A percentile compares a stretch with the other conserved stretches of the same genome.
phyloP scores from a whole-genome alignment of 2,797 vertebrate genomes.

The Squalus acanthias region DNA sequence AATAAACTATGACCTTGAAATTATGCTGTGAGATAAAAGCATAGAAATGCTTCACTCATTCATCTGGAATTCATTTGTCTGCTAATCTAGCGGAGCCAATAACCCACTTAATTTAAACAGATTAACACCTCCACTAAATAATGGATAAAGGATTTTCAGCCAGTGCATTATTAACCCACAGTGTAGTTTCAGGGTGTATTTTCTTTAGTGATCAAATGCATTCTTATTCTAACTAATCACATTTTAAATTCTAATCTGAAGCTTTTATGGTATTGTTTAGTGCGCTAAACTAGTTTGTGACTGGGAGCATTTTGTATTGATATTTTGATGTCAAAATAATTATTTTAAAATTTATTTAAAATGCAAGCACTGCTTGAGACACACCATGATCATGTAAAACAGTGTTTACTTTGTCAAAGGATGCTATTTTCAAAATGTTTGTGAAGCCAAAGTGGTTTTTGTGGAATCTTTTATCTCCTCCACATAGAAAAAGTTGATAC shows the following conservation, averaged over 20 bases:
- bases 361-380: background rate
- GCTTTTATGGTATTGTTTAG: background rate
- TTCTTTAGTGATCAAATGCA: background rate
- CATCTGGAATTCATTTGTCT: background rate
- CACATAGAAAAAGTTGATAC: background rate
- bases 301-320: background rate
- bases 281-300: background rate
- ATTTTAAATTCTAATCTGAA: background rate
- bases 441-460: background rate
- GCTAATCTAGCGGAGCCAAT: background rate
- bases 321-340: background rate
- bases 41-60: background rate
- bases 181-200: background rate
- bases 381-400: background rate
- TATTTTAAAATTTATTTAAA: background rate
- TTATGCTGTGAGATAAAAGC: background rate
- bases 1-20: background rate
- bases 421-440: background rate
- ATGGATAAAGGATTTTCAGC: background rate
- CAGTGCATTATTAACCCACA: background rate
- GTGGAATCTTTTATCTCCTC: background rate
- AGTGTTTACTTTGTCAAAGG: background rate
- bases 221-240: background rate
- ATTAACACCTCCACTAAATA: background rate
- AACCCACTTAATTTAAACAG: background rate